Percentiles rank a stretch among this genome's conserved stretches.
Conservation (phyloP, 2,113 vertebrate species). For the Condylura cristata region DNA sequence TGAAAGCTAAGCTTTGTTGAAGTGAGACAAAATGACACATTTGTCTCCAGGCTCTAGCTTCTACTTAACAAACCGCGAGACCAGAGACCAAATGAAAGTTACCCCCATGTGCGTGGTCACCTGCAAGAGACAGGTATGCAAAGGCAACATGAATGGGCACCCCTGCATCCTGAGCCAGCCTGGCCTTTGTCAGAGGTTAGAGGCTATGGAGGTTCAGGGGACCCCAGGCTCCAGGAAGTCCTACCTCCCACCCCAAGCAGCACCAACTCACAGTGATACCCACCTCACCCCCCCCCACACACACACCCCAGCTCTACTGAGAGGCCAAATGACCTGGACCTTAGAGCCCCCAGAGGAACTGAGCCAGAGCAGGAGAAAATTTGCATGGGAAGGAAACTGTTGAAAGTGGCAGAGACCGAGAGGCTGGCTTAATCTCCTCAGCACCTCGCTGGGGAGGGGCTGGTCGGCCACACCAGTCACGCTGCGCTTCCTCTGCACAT, state of each 20-base stretch:
- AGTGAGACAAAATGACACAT: neutral
- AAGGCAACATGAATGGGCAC: neutral
- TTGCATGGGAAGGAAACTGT: neutral
- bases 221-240: fast-evolving
- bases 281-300: neutral
- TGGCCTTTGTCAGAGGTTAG: neutral
- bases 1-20: neutral
- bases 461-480: neutral
- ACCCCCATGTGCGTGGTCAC: too few relatives aligned
- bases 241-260: fast-evolving
- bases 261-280: fast-evolving
- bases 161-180: fast-evolving
- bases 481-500: neutral
- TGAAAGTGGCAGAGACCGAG: neutral
- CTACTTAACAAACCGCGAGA: neutral
- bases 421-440: neutral
- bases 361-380: neutral
- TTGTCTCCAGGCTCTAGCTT: neutral
- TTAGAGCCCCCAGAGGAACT: neutral
- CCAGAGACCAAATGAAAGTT: too few relatives aligned
- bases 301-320: too few relatives aligned
- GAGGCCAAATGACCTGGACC: neutral
- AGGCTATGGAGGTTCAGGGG: fast-evolving
- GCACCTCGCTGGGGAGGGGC: neutral
- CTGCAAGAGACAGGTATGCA: neutral